Conservation (phyloP, 2,888 invertebrate genomes). For the Sympetrum striolatum region DNA sequence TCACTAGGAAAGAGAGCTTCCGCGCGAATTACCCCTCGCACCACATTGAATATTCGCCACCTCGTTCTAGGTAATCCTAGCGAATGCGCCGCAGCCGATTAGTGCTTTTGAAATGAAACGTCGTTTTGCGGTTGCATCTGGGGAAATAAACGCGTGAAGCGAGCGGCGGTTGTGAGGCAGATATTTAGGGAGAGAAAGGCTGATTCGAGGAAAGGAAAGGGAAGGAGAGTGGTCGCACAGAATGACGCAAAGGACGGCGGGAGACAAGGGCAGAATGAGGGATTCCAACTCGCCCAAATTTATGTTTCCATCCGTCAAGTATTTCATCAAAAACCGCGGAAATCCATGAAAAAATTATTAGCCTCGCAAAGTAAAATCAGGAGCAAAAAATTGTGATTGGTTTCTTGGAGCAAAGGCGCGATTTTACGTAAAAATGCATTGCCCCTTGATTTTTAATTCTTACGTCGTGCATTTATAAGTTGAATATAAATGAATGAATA, state of each 20-base stretch:
- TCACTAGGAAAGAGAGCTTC: not conserved
- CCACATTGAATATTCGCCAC: slow-evolving; percentile 38
- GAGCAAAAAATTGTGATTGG: too few relatives aligned
- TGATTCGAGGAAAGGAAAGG: not conserved
- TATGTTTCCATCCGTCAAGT: not conserved
- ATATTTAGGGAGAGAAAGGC: not conserved
- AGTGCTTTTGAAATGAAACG: slow-evolving; percentile 6
- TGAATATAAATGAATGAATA: too few relatives aligned
- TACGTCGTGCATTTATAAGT: too few relatives aligned
- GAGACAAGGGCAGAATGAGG: not conserved
- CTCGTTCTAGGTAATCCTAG: slow-evolving; percentile 31
- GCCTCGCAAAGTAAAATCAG: too few relatives aligned
- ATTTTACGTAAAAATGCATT: too few relatives aligned
- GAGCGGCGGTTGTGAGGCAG: not conserved
- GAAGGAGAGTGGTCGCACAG: not conserved
- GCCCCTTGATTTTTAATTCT: too few relatives aligned
- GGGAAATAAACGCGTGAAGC: not conserved
- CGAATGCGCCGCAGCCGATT: slow-evolving; percentile 5
- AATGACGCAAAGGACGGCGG: not conserved
- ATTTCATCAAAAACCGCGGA: not conserved
- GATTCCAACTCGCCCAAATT: too few relatives aligned
- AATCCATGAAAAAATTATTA: not conserved
- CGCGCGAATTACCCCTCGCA: not conserved
- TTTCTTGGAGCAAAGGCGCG: too few relatives aligned
- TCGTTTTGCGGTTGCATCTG: slow-evolving; percentile 16